These are phyloP conservation scores for Phalacrocorax brasilianus DNA, from an alignment of 2,113 vertebrate species.

Conservation along the genomic window DNA sequence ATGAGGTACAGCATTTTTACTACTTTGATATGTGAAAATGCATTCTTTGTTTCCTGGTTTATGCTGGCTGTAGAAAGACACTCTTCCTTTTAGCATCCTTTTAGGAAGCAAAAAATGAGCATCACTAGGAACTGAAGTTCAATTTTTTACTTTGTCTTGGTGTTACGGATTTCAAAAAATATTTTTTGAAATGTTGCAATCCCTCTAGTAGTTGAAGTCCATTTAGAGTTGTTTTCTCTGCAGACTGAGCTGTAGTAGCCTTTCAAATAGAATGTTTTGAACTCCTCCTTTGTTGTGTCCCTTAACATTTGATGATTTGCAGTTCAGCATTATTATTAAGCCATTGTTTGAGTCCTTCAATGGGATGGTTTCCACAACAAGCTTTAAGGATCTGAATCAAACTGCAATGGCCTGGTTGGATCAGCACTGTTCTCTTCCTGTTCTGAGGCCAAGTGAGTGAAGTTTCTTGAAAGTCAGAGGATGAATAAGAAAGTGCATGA, in stretches of 20 bases:
- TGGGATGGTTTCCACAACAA: conserved; percentile 86
- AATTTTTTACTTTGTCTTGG: neutral
- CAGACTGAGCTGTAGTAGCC: neutral
- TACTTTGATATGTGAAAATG: neutral
- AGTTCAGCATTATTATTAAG: conserved; percentile 97
- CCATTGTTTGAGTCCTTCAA: conserved; percentile 96
- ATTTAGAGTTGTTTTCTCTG: neutral
- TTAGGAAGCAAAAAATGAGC: neutral
- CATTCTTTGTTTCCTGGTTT: neutral
- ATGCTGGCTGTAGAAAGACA: neutral
- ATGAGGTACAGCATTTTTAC: neutral
- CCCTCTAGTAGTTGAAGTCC: neutral
- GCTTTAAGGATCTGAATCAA: conserved; percentile 84
- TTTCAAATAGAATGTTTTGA: neutral
- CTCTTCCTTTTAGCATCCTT: neutral
- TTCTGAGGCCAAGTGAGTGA: conserved; percentile 92
- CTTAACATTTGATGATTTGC: conserved; percentile 69
- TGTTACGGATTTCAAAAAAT: neutral
- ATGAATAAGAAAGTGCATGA: neutral
- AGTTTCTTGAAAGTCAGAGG: neutral
- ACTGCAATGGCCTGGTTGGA: conserved; percentile 90
- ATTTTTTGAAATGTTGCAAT: neutral
- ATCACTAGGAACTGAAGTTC: neutral
- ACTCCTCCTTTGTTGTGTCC: neutral
- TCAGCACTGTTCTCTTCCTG: conserved; percentile 87